Base-by-base conservation (phyloP, 2,113 vertebrate species). In the Anseranas semipalmata region DNA sequence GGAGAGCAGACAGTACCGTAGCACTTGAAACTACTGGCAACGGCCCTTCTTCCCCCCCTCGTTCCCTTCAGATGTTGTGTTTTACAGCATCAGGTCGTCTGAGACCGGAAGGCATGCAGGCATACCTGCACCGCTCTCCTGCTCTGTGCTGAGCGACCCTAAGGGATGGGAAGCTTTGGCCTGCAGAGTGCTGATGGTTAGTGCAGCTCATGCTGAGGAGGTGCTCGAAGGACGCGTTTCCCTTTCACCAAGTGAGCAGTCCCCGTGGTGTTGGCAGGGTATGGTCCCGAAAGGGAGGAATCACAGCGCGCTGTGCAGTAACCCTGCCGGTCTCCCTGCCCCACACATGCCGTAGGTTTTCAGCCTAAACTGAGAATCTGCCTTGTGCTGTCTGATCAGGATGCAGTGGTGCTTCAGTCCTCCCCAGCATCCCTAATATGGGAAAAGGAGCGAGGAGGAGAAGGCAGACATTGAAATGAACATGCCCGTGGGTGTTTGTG, bases 21-120 rank as follows among this genome's bases (percentile, higher is more conserved):
- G 56, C 8, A 0, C 30, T 43, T 60, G 2, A 37, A 39, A 17
- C 2, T 6, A 5, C 25, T 2, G 9, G 24, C 1, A 0, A 1
- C 22, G 25, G 27, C 35, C 72, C 13, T 84, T 24, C 30, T 12
- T 1, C 1, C 4, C 12, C 3, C 19, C 2, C 4, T 30, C n/a
- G 5, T 6, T 76, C 55, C 78, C 71, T 68, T 90, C 35, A 32
- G 45, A 6, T 83, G 27, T 79, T 11, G 7, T 79, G 10, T 12
- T n/a, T 22, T 55, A 71, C 46, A 59, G 52, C 17, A 56, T 17
- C 1, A 1, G 20, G 18, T 43, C 0, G 0, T 39, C 3, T 0
- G 21, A 32, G 58, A 58, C 63, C 73, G 56, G 85, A 19, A 9
- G 50, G n/a, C 65, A 12, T 3, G 13, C 58, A 58, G 58, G 15